Conservation (phyloP, 2,888 invertebrate species). For the Melinaea menophilus region DNA sequence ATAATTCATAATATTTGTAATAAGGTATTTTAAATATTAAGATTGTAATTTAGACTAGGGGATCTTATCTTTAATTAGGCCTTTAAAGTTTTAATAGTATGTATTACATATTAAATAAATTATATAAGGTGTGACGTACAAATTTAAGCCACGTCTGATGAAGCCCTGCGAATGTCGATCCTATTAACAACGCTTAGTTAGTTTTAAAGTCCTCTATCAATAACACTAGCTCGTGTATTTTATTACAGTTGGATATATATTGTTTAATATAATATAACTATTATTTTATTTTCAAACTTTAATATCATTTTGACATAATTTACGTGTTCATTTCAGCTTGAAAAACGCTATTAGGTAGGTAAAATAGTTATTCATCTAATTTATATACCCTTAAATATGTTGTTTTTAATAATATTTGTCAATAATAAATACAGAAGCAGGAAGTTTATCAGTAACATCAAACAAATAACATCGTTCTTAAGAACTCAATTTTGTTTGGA, state of each 20-base stretch:
- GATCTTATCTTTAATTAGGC: too few relatives aligned
- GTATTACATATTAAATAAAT: too few relatives aligned
- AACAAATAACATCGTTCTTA: conserved; percentile 14
- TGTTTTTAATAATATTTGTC: background rate
- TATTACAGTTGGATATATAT: conserved; percentile 1
- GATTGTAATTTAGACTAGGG: too few relatives aligned
- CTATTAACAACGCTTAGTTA: conserved; percentile 61
- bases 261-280: background rate
- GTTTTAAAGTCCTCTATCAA: conserved; percentile 32
- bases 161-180: conserved; percentile 65
- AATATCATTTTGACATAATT: too few relatives aligned
- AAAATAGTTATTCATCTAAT: background rate
- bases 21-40: too few relatives aligned
- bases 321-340: too few relatives aligned
- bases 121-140: conserved; percentile 39
- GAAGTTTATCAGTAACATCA: conserved; percentile 15
- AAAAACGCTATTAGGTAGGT: background rate
- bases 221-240: conserved; percentile 9
- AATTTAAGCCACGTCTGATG: conserved; percentile 67
- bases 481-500: conserved; percentile 14
- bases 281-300: background rate
- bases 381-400: background rate
- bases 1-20: too few relatives aligned
- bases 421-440: conserved; percentile 9
- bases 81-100: too few relatives aligned